Conservation (phyloP, 2,113 vertebrate species). For the Tylochromis polylepis region DNA sequence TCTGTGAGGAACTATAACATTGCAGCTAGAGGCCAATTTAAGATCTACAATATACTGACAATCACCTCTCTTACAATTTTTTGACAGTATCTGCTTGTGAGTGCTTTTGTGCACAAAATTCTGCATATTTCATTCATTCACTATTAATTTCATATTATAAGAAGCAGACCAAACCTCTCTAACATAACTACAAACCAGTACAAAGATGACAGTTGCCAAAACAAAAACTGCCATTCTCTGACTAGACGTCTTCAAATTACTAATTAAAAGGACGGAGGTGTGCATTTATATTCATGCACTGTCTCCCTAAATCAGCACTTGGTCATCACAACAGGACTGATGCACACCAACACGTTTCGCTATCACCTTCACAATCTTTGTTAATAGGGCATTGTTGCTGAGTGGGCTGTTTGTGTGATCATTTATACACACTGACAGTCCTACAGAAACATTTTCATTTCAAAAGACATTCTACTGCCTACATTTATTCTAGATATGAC, state of each 20-base stretch:
- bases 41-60: too few species aligned
- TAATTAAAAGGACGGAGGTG: not conserved
- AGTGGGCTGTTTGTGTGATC: not conserved
- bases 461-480: not conserved
- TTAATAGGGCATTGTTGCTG: not conserved
- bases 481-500: not conserved
- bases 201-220: not conserved
- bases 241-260: not conserved
- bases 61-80: too few species aligned
- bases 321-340: not conserved
- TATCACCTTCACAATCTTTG: not conserved
- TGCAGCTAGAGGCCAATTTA: too few species aligned
- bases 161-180: not conserved
- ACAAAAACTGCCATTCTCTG: not conserved
- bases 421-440: too few species aligned
- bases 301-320: not conserved
- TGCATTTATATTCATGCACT: not conserved
- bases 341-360: not conserved
- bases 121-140: not conserved
- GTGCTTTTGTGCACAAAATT: not conserved
- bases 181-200: fast-evolving
- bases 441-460: not conserved
- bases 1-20: too few species aligned
- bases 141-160: not conserved
- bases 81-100: not conserved